A percentile compares a stretch with the other conserved stretches of the same genome.
phyloP scores from a whole-genome alignment of 1,140 invertebrate species.

The Trachymyrmex cornetzi region DNA sequence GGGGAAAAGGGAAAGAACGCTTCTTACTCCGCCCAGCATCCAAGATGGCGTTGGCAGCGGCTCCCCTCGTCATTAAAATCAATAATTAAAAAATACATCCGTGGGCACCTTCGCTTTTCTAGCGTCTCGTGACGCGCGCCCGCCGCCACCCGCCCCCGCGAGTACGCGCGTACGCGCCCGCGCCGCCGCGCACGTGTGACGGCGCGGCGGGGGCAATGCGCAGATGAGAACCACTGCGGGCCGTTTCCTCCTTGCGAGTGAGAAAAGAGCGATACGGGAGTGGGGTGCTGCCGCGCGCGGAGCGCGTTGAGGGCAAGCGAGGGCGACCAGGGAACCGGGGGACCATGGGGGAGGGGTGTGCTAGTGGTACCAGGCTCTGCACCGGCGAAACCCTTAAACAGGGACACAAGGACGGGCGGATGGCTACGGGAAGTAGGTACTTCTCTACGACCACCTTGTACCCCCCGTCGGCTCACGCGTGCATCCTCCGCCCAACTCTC shows the following conservation, averaged over 20 bases:
- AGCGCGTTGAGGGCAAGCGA: slow-evolving; percentile 50
- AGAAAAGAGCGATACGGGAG: slow-evolving; percentile 42
- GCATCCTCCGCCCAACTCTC: slow-evolving; percentile 30
- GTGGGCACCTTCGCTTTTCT: slow-evolving; percentile 85
- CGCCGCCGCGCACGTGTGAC: slow-evolving; percentile 58
- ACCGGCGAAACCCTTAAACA: slow-evolving; percentile 69
- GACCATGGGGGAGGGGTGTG: slow-evolving; percentile 43
- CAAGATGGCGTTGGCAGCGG: slow-evolving; percentile 86
- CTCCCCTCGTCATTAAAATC: slow-evolving; percentile 87
- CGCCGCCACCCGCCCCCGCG: slow-evolving; percentile 68
- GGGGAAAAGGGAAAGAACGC: slow-evolving; percentile 76
- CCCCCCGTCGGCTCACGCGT: slow-evolving; percentile 41
- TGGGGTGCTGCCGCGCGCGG: slow-evolving; percentile 62
- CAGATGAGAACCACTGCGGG: slow-evolving; percentile 70
- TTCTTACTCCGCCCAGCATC: slow-evolving; percentile 87
- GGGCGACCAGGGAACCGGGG: slow-evolving; percentile 52
- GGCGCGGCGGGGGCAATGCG: slow-evolving; percentile 19
- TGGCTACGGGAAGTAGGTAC: slow-evolving; percentile 67
- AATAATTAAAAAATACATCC: slow-evolving; percentile 88
- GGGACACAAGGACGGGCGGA: slow-evolving; percentile 70
- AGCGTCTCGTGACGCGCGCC: slow-evolving; percentile 82
- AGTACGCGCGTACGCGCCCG: slow-evolving; percentile 56
- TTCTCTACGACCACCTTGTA: slow-evolving; percentile 62
- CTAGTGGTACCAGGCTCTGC: slow-evolving; percentile 72
- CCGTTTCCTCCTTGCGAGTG: slow-evolving; percentile 60